A percentile compares a stretch with the other conserved stretches of the same genome.
Evolutionary conservation across 2,797 vertebrate species (phyloP).

Genomic region (Phoeniculus purpureus): DNA sequence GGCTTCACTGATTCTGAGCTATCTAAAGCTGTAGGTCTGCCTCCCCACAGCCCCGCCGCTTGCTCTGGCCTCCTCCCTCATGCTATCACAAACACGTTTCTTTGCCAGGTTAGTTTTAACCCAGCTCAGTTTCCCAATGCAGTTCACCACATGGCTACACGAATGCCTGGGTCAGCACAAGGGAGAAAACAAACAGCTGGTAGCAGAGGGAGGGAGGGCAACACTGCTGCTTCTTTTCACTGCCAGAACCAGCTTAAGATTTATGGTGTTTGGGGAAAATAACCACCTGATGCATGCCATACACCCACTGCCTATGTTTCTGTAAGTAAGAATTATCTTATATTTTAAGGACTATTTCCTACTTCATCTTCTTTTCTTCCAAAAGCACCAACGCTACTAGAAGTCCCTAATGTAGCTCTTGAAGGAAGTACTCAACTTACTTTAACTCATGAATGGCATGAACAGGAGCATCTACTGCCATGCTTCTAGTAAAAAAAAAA

Average conservation of each 20-base stretch:
- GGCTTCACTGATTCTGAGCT: background rate
- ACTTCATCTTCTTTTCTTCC: background rate
- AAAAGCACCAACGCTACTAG: background rate
- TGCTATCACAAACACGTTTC: constrained; percentile 45
- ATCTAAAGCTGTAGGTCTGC: background rate
- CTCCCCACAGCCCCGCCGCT: background rate
- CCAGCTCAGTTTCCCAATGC: constrained; percentile 41
- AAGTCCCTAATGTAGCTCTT: background rate
- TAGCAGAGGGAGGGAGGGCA: background rate
- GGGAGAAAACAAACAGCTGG: constrained; percentile 55
- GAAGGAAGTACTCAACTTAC: background rate
- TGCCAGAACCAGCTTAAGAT: constrained; percentile 32
- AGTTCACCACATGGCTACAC: constrained; percentile 26
- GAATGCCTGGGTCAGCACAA: constrained; percentile 43
- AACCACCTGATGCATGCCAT: constrained; percentile 22
- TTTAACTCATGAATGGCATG: background rate
- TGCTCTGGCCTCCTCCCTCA: constrained; percentile 15
- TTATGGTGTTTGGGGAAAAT: constrained; percentile 24
- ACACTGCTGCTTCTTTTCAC: background rate
- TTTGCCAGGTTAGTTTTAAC: constrained; percentile 43
- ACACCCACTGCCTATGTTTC: background rate
- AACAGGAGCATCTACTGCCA: background rate
- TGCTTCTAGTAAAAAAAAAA: background rate
- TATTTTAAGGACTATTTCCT: background rate
- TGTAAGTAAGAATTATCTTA: background rate